Percentiles rank a stretch among this genome's conserved stretches.
Conservation (phyloP, 1,140 invertebrate species). For the Scylla paramamosain region DNA sequence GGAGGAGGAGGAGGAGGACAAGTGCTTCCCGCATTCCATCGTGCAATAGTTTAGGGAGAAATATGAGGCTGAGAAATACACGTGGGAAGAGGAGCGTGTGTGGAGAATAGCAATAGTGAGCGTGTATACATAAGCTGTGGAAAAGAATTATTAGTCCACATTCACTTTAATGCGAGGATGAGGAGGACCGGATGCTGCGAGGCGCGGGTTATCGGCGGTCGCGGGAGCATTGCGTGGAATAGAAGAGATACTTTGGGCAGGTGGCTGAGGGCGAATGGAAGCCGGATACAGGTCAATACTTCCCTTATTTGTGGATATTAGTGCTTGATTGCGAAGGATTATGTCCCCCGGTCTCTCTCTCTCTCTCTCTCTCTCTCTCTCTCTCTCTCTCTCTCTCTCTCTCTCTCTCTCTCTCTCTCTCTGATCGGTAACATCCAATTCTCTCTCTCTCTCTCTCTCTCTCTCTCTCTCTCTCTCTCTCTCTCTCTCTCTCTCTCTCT, state of each 20-base stretch:
- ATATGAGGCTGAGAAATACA: not conserved
- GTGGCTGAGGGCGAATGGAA: too few species aligned
- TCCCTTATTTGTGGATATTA: not conserved
- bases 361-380: constrained; percentile 20
- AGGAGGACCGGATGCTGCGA: too few species aligned
- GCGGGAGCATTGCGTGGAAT: too few species aligned
- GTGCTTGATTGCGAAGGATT: not conserved
- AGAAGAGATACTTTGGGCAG: too few species aligned
- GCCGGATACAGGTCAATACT: not conserved
- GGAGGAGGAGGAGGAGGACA: not conserved
- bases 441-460: constrained; percentile 20
- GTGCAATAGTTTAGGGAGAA: not conserved
- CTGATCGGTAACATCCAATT: too few species aligned
- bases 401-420: not conserved
- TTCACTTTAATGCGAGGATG: not conserved
- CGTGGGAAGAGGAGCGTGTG: too few species aligned
- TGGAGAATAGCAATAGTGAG: not conserved
- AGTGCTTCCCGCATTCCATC: not conserved
- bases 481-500: constrained; percentile 20
- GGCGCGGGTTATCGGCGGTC: too few species aligned
- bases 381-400: constrained; percentile 20
- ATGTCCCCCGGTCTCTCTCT: not conserved
- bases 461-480: constrained; percentile 20
- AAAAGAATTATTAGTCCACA: not conserved
- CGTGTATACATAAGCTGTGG: not conserved